These are phyloP conservation scores for Tympanoctomys barrerae DNA, from an alignment of 2,797 vertebrate species.

Conservation along the genomic window DNA sequence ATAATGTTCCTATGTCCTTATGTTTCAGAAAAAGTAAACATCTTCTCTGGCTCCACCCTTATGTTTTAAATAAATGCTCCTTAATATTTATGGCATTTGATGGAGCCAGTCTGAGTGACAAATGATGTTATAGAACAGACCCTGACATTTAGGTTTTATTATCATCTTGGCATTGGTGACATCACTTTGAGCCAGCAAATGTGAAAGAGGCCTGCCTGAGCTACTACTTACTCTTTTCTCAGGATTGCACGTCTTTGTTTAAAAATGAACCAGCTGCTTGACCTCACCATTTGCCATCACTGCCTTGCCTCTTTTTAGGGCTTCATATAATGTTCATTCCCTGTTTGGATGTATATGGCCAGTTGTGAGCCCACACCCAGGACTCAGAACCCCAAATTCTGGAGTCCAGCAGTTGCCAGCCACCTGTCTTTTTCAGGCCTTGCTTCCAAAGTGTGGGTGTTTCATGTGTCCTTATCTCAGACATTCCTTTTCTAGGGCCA, in stretches of 20 bases:
- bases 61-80: conserved; percentile 22
- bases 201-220: neutral
- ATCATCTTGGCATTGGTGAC: neutral
- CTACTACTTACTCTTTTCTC: neutral
- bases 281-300: neutral
- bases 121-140: conserved; percentile 61
- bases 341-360: neutral
- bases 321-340: neutral
- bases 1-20: neutral
- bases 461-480: conserved; percentile 3
- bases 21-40: conserved; percentile 9
- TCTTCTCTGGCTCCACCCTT: conserved; percentile 11
- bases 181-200: neutral
- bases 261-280: neutral
- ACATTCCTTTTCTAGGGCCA: conserved; percentile 11
- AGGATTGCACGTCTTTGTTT: neutral
- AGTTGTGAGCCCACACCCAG: neutral
- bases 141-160: conserved; percentile 75
- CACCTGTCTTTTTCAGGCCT: neutral
- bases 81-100: conserved; percentile 24
- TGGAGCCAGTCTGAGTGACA: conserved; percentile 63
- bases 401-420: too few relatives aligned
- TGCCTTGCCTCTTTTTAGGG: neutral
- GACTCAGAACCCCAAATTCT: neutral
- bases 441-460: neutral